Evolutionary conservation across 2,888 invertebrate genomes (phyloP).

Genomic region (Acanthoscelides obtectus): DNA sequence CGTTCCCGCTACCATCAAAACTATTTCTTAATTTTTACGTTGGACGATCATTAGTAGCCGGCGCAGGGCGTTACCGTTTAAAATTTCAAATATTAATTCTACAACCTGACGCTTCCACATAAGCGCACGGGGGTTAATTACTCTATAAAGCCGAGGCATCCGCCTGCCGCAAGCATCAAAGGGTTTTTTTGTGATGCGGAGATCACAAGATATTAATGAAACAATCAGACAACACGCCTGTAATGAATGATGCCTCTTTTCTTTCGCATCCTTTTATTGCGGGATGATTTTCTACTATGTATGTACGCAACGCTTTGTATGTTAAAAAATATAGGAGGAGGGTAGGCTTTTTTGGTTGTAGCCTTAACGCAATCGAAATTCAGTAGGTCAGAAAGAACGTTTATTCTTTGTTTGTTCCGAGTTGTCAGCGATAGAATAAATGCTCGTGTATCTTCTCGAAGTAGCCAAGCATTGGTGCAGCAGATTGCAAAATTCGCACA

Average conservation of each 20-base stretch:
- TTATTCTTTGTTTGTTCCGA: no score
- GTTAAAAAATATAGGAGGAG: no score
- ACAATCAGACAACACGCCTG: not conserved
- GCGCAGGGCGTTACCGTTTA: not conserved
- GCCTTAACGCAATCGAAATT: no score
- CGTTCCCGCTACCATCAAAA: not conserved
- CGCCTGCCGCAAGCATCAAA: not conserved
- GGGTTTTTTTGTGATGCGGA: not conserved
- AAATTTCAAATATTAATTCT: not conserved
- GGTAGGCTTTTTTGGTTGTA: no score
- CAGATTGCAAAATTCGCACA: no score
- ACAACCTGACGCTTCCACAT: not conserved
- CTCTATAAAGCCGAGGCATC: not conserved
- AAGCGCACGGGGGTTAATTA: not conserved
- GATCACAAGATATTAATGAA: not conserved
- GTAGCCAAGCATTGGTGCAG: no score
- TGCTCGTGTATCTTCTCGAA: no score
- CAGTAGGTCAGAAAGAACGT: no score
- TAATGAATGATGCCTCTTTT: not conserved
- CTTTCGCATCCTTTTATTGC: not conserved
- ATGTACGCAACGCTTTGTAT: no score
- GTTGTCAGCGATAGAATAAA: no score
- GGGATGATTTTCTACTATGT: no score
- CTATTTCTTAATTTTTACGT: not conserved
- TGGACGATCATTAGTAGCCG: not conserved